phyloP scores from a whole-genome alignment of 2,113 vertebrate species.

The Oncorhynchus masou region DNA sequence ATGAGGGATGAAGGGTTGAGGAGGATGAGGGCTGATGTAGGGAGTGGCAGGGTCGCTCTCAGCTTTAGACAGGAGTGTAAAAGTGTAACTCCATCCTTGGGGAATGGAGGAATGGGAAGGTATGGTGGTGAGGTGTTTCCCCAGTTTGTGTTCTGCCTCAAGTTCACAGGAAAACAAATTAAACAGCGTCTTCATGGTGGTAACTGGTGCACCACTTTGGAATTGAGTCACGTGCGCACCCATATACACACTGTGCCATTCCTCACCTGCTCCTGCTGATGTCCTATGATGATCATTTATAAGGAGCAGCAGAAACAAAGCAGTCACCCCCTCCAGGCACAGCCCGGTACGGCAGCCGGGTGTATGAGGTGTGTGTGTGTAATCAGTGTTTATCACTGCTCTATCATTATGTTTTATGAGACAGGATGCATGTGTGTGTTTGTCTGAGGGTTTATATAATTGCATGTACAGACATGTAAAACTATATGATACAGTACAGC shows the following conservation, averaged over 20 bases:
- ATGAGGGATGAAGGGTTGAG: constrained; percentile 2
- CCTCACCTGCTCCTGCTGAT: constrained; percentile 1
- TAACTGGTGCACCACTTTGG: neutral
- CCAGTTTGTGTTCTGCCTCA: constrained; percentile 34
- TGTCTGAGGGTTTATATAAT: neutral
- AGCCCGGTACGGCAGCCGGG: neutral
- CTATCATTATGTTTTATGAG: constrained; percentile 73
- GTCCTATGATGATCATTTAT: constrained; percentile 13
- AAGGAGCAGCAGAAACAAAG: constrained; percentile 8
- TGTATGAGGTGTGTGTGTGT: constrained; percentile 25
- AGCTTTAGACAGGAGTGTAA: constrained; percentile 1
- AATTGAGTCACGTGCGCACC: neutral
- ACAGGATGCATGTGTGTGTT: constrained; percentile 53
- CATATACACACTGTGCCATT: neutral
- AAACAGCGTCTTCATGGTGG: constrained; percentile 10
- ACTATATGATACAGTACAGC: neutral
- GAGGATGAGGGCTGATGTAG: constrained; percentile 46
- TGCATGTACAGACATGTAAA: neutral
- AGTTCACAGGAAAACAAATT: constrained; percentile 44
- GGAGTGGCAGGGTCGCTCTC: constrained; percentile 1
- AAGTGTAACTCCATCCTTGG: neutral
- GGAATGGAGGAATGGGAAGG: neutral
- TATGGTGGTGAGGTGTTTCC: constrained; percentile 33
- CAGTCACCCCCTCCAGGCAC: constrained; percentile 35
- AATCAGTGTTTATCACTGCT: constrained; percentile 59